These are phyloP conservation scores for Oligia fasciuncula DNA, from an alignment of 2,888 invertebrate species.

Conservation along the genomic window DNA sequence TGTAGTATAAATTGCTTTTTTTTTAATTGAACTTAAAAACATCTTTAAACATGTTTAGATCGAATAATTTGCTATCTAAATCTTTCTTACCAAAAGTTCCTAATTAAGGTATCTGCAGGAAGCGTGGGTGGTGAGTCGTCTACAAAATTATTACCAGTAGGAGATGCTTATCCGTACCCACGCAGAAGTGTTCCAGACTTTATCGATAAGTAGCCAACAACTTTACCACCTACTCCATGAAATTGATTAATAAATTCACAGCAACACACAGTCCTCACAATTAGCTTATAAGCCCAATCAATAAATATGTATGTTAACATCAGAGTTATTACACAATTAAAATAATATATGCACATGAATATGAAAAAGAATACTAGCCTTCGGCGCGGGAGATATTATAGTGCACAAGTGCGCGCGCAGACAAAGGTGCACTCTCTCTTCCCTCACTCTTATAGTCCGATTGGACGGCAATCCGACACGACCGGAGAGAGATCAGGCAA, in stretches of 20 bases:
- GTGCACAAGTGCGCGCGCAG: too few relatives aligned
- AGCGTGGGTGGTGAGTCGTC: constrained; percentile 37
- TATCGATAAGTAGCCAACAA: constrained; percentile 22
- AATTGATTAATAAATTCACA: background rate
- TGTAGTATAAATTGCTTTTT: constrained; percentile 32
- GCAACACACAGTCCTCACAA: background rate
- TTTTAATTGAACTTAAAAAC: constrained; percentile 18
- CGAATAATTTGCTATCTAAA: constrained; percentile 19
- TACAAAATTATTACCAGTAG: constrained; percentile 35
- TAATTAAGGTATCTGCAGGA: constrained; percentile 29
- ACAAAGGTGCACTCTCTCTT: too few relatives aligned
- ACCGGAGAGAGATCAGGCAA: too few relatives aligned
- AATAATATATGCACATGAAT: too few relatives aligned
- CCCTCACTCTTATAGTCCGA: too few relatives aligned
- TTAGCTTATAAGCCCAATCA: background rate
- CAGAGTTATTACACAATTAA: background rate
- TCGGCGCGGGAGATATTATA: too few relatives aligned
- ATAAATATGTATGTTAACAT: background rate
- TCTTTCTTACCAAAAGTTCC: constrained; percentile 22
- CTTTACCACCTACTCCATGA: constrained; percentile 8
- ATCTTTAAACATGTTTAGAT: constrained; percentile 22
- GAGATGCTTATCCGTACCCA: constrained; percentile 44
- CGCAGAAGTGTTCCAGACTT: constrained; percentile 39
- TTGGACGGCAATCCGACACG: too few relatives aligned
- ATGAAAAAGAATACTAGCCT: background rate